phyloP scores from a whole-genome alignment of 2,888 invertebrate species.

The Omphaloscelis lunosa region DNA sequence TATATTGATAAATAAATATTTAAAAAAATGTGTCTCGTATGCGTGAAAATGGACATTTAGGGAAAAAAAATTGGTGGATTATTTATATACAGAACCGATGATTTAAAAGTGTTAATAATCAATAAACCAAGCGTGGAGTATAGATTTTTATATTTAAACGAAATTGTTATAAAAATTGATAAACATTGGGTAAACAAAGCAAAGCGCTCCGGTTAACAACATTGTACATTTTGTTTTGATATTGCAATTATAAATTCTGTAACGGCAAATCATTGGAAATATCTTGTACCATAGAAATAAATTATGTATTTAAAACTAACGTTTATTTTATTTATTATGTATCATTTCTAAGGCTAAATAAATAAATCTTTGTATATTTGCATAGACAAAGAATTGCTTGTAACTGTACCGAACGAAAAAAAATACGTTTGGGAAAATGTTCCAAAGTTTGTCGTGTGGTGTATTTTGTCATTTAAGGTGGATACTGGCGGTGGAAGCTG shows the following conservation, averaged over 20 bases:
- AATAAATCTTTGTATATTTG: neutral
- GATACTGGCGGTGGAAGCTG: neutral
- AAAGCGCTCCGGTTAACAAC: constrained; percentile 55
- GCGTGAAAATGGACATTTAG: constrained; percentile 76
- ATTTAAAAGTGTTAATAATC: constrained; percentile 76
- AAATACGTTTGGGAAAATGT: neutral
- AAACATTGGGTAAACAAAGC: constrained; percentile 61
- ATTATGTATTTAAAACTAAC: constrained; percentile 88
- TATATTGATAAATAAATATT: constrained; percentile 82
- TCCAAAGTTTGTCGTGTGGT: neutral
- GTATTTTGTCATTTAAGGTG: neutral
- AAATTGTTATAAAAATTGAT: constrained; percentile 70
- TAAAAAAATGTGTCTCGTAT: constrained; percentile 75
- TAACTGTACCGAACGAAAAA: neutral
- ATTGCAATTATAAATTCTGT: constrained; percentile 74
- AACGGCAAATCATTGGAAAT: constrained; percentile 85
- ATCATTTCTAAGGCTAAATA: neutral
- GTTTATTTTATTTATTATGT: constrained; percentile 66
- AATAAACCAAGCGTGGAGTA: constrained; percentile 65
- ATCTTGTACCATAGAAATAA: constrained; percentile 90
- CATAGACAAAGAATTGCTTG: neutral
- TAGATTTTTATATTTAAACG: constrained; percentile 68
- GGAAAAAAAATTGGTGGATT: constrained; percentile 76
- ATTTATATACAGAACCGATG: constrained; percentile 70
- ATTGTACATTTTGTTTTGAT: constrained; percentile 73